These are phyloP conservation scores for Nymphalis polychloros DNA, from an alignment of 2,888 invertebrate species.

Conservation along the genomic window DNA sequence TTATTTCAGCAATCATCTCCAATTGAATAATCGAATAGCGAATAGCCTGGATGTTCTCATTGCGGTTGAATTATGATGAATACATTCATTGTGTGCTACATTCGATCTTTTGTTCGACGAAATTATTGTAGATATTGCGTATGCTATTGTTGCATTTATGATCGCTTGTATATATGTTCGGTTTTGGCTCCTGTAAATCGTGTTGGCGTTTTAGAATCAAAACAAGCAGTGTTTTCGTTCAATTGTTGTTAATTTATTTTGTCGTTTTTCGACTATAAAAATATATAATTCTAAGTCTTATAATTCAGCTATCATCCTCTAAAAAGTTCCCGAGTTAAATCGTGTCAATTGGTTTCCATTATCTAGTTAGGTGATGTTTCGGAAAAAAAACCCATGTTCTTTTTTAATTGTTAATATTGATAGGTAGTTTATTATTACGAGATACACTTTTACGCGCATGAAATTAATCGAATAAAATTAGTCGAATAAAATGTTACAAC, in stretches of 20 bases:
- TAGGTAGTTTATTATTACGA: too few relatives aligned
- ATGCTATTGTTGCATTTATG: slow-evolving; percentile 51
- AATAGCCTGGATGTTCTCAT: slow-evolving; percentile 57
- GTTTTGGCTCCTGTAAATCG: slow-evolving; percentile 40
- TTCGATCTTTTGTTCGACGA: slow-evolving; percentile 66
- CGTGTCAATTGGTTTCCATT: too few relatives aligned
- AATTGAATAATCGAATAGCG: slow-evolving; percentile 57
- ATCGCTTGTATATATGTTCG: slow-evolving; percentile 51
- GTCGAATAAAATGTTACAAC: too few relatives aligned
- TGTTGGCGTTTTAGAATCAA: slow-evolving; percentile 15
- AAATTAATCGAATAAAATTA: too few relatives aligned
- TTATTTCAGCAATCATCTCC: slow-evolving; percentile 47
- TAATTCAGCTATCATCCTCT: too few relatives aligned
- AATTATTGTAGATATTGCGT: slow-evolving; percentile 60
- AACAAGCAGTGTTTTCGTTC: neutral
- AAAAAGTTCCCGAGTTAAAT: too few relatives aligned
- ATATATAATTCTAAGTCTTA: too few relatives aligned
- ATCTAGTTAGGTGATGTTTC: too few relatives aligned
- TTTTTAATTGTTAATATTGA: too few relatives aligned
- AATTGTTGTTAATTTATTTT: neutral
- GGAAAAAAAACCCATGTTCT: too few relatives aligned
- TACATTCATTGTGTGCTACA: slow-evolving; percentile 60
- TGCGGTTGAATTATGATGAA: slow-evolving; percentile 66
- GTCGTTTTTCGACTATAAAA: too few relatives aligned
- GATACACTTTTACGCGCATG: too few relatives aligned